Evolutionary conservation across 2,113 vertebrate genomes (phyloP), one percentile per base, ranked within the genome.

Genomic region (Conger conger): DNA sequence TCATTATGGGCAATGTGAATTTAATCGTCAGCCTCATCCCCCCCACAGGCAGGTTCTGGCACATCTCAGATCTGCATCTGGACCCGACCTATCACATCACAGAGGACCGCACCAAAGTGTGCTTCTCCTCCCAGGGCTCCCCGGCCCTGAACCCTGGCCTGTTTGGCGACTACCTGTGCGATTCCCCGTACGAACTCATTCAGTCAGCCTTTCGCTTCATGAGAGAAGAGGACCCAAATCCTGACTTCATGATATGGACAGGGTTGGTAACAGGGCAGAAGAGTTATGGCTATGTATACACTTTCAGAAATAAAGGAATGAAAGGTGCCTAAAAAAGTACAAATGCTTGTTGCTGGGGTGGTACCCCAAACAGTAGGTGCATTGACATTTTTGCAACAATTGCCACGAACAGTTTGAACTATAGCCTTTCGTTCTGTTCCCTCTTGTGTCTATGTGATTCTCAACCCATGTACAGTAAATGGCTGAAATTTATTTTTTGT

Each of bases 211-310:
- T 99, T 88, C 60, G 89, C 9, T 96, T 96, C 91, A 97, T 99
- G 95, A 96, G 94, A 0, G 87, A 92, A 38, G 94, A 95, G 87
- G 88, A 93, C 9, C 92, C 93, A 79, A 90, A 94, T 60, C 92
- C 94, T 68, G 96, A 97, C 86, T 99, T 99, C 90, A 97, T 99
- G 91, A 96, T 99, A 92, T 99, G 98, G 98, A 99, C 98, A 1
- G 98, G 98, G 98, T 99, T 94, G 88, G 96, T 94, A 73, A 23
- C 57, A 63, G 57, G 57, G 18, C 1, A 54, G 20, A 42, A 42
- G 4, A 9, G 45, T 50, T 50, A 13, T 50, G 45, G n/a, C n/a
- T n/a, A n/a, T n/a, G n/a, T n/a, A n/a, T n/a, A n/a, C n/a, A n/a
- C n/a, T n/a, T n/a, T n/a, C n/a, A n/a, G n/a, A n/a, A n/a, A n/a